A percentile compares a stretch with the other conserved stretches of the same genome.
phyloP scores from a whole-genome alignment of 2,888 invertebrate species.

The Penaeus monodon region DNA sequence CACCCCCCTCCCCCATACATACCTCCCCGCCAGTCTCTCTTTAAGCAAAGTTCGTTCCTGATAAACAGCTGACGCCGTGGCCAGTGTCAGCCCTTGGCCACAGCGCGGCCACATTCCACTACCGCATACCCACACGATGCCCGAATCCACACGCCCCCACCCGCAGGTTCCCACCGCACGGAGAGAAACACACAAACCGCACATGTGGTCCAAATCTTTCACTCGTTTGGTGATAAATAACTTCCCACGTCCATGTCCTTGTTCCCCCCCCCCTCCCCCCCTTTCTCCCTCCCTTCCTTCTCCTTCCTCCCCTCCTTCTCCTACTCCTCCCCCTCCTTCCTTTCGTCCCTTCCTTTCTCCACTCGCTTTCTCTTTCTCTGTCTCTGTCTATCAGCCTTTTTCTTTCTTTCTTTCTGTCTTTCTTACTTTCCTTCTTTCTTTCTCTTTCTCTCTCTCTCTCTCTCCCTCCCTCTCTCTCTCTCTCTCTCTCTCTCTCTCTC shows the following conservation, averaged over 20 bases:
- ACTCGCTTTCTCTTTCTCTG: too few relatives aligned
- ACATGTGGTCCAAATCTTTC: constrained; percentile 52
- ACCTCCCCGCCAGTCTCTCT: not conserved
- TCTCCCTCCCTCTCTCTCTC: too few relatives aligned
- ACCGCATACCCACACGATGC: not conserved
- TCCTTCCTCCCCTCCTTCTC: not conserved
- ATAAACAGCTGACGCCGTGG: too few relatives aligned
- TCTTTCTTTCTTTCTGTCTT: too few relatives aligned
- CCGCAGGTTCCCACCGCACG: constrained; percentile 43
- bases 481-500: too few relatives aligned
- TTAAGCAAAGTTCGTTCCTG: too few relatives aligned
- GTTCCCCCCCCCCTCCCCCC: not conserved
- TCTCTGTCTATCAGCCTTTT: too few relatives aligned
- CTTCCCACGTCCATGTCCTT: constrained; percentile 14
- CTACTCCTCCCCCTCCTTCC: too few relatives aligned
- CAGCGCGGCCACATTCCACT: not conserved
- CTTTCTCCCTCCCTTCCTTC: not conserved
- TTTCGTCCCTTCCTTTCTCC: not conserved
- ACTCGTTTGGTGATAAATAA: constrained; percentile 52
- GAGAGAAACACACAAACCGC: constrained; percentile 29
- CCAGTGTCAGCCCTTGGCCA: not conserved
- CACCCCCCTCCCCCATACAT: not conserved
- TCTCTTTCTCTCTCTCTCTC: too few relatives aligned
- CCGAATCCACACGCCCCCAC: not conserved
- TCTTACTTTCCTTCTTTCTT: too few relatives aligned